These are phyloP conservation scores for Paradoxurus hermaphroditus DNA, from an alignment of 2,113 vertebrate species.

Conservation along the genomic window DNA sequence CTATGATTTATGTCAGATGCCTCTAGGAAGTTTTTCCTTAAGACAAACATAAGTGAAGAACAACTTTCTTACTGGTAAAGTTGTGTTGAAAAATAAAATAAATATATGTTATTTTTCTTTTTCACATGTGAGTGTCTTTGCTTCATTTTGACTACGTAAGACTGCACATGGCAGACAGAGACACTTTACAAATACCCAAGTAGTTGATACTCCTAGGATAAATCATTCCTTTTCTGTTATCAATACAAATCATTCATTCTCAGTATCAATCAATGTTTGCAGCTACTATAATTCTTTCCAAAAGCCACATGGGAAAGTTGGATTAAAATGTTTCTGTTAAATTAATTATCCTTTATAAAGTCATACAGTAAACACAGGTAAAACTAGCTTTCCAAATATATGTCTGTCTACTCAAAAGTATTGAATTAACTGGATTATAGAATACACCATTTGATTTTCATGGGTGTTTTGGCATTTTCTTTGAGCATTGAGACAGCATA, in stretches of 20 bases:
- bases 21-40: background rate
- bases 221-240: conserved; percentile 38
- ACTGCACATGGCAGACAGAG: background rate
- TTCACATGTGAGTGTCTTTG: background rate
- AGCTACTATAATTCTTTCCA: conserved; percentile 10
- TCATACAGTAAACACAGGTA: conserved; percentile 12
- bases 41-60: background rate
- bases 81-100: background rate
- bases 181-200: conserved; percentile 34
- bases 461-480: conserved; percentile 2
- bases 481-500: background rate
- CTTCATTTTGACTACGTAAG: conserved; percentile 11
- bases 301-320: conserved; percentile 1
- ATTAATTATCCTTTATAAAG: conserved; percentile 40
- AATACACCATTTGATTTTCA: conserved; percentile 31
- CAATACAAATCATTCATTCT: conserved; percentile 44
- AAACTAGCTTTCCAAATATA: conserved; percentile 12
- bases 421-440: conserved; percentile 29
- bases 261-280: conserved; percentile 47
- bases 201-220: conserved; percentile 44
- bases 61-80: background rate
- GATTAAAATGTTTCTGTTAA: conserved; percentile 54
- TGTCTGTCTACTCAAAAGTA: background rate
- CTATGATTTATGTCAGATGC: background rate
- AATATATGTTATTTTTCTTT: background rate